Conservation (phyloP, 2,113 vertebrate genomes). For the Gnathonemus longibarbis region DNA sequence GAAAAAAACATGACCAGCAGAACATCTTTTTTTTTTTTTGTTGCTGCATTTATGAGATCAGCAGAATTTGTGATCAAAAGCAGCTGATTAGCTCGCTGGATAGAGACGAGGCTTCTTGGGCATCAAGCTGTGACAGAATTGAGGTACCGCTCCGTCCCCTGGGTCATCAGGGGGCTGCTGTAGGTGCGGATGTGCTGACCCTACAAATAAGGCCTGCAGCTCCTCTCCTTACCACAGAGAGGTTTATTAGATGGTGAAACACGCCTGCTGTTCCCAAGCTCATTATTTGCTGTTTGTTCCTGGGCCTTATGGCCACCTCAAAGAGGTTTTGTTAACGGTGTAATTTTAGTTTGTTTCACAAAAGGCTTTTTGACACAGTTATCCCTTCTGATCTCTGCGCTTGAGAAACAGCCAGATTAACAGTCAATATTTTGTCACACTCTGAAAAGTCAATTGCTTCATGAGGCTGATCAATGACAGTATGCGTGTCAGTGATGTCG, state of each 20-base stretch:
- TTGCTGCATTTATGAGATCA: not conserved
- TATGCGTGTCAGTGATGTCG: not conserved
- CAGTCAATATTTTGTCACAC: not conserved
- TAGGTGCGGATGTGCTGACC: not conserved
- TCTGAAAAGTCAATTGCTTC: not conserved
- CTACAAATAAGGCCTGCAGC: not conserved
- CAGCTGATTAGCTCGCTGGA: not conserved
- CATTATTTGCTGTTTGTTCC: not conserved
- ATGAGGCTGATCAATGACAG: not conserved
- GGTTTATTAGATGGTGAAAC: not conserved
- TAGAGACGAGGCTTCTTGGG: not conserved
- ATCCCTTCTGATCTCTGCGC: not conserved
- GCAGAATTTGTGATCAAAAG: constrained; percentile 13
- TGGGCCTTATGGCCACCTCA: not conserved
- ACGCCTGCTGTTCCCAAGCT: not conserved
- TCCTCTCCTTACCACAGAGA: not conserved
- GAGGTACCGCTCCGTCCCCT: not conserved
- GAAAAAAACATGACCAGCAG: not conserved
- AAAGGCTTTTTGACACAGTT: not conserved
- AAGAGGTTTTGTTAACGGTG: not conserved
- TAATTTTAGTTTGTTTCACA: not conserved
- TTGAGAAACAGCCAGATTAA: not conserved
- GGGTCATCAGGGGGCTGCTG: not conserved
- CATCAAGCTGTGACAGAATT: not conserved
- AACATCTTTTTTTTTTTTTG: not conserved